These are phyloP conservation scores for Phrynocephalus versicolor DNA, from an alignment of 2,113 vertebrate genomes.

Conservation along the genomic window DNA sequence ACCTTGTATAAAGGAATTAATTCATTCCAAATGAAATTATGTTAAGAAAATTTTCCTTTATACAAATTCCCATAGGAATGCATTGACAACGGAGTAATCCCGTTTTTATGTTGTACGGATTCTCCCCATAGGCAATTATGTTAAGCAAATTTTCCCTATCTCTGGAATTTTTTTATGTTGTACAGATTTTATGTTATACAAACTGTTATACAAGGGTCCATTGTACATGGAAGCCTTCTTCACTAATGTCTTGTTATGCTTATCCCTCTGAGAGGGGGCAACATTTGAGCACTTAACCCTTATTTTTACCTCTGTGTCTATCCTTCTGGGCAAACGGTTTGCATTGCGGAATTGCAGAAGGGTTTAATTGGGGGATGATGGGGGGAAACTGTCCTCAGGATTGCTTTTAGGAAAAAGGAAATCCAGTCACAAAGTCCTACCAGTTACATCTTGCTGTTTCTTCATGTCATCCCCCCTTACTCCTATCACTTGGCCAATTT, in stretches of 20 bases:
- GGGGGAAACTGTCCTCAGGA: neutral
- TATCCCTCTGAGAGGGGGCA: neutral
- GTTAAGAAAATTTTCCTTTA: too few relatives aligned
- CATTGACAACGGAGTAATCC: too few relatives aligned
- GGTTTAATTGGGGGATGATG: neutral
- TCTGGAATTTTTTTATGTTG: too few relatives aligned
- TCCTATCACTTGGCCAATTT: conserved; percentile 18
- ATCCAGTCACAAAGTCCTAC: neutral
- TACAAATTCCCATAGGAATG: too few relatives aligned
- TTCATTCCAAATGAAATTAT: too few relatives aligned
- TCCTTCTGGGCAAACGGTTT: neutral
- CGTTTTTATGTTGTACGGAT: too few relatives aligned
- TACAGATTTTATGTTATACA: too few relatives aligned
- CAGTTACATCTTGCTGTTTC: neutral
- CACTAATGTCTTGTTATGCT: neutral
- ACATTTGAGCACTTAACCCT: too few relatives aligned
- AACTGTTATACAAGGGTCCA: too few relatives aligned
- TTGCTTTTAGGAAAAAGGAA: neutral
- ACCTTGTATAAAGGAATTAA: too few relatives aligned
- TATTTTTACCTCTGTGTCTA: neutral
- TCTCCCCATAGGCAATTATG: too few relatives aligned
- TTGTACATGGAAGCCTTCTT: neutral
- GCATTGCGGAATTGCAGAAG: neutral
- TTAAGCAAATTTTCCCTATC: too few relatives aligned
- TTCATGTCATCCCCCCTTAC: neutral